phyloP scores from a whole-genome alignment of 2,888 invertebrate species.

The Congeria kusceri region DNA sequence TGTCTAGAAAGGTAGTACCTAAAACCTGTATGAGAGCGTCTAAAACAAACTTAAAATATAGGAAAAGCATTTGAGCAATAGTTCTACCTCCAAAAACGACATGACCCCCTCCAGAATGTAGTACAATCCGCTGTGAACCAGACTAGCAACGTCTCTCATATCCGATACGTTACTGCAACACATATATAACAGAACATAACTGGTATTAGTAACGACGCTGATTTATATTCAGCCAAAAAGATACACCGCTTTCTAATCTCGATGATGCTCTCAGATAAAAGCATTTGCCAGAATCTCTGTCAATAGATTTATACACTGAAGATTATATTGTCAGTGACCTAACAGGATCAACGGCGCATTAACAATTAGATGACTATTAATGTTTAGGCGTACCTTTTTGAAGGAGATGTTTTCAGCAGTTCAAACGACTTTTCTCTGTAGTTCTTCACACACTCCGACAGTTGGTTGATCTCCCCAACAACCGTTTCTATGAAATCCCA shows the following conservation, averaged over 20 bases:
- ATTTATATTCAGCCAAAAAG: neutral
- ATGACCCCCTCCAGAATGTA: slow-evolving; percentile 83
- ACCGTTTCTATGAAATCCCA: slow-evolving; percentile 79
- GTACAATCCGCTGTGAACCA: slow-evolving; percentile 81
- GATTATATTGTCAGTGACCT: too few species aligned
- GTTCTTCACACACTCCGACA: slow-evolving; percentile 72
- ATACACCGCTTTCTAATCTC: neutral
- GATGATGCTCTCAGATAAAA: neutral
- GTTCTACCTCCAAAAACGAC: slow-evolving; percentile 81
- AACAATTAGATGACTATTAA: too few species aligned
- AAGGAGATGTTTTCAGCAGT: slow-evolving; percentile 76
- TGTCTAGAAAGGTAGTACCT: too few species aligned
- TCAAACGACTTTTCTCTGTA: slow-evolving; percentile 70
- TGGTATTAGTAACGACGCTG: neutral
- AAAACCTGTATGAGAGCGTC: too few species aligned
- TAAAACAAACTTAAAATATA: too few species aligned
- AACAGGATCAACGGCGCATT: too few species aligned
- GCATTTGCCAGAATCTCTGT: neutral
- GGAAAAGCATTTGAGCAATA: too few species aligned
- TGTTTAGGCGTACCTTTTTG: slow-evolving; percentile 68
- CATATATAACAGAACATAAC: too few species aligned
- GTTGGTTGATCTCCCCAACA: slow-evolving; percentile 72
- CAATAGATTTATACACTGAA: too few species aligned
- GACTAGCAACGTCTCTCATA: slow-evolving; percentile 69
- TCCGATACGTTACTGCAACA: slow-evolving; percentile 75